Evolutionary conservation across 2,888 invertebrate species (phyloP).

Genomic region (Trichopoda pennipes): DNA sequence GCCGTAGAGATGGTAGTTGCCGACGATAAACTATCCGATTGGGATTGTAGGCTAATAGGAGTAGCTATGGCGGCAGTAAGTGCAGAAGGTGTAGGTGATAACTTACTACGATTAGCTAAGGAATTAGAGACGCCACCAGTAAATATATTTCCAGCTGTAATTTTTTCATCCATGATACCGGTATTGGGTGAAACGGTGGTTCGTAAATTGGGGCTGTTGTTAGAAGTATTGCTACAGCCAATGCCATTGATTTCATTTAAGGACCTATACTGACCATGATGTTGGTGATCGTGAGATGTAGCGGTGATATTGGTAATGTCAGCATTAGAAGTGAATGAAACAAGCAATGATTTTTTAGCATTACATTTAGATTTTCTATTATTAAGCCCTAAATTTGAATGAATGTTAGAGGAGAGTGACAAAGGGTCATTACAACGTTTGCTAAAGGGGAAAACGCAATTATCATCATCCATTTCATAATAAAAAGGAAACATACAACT

Average conservation of each 20-base stretch:
- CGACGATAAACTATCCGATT: slow-evolving; percentile 77
- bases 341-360: slow-evolving; percentile 80
- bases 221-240: slow-evolving; percentile 73
- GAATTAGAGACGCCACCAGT: slow-evolving; percentile 61
- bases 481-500: slow-evolving; percentile 31
- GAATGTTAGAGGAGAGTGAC: slow-evolving; percentile 52
- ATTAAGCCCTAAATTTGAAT: slow-evolving; percentile 58
- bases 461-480: not conserved
- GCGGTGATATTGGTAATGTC: slow-evolving; percentile 72
- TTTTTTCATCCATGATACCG: slow-evolving; percentile 58
- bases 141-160: slow-evolving; percentile 67
- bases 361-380: slow-evolving; percentile 73
- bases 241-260: slow-evolving; percentile 73
- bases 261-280: slow-evolving; percentile 77
- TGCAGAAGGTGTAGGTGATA: slow-evolving; percentile 82
- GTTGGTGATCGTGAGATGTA: slow-evolving; percentile 58
- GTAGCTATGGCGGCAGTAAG: slow-evolving; percentile 71
- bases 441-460: slow-evolving; percentile 53
- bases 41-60: slow-evolving; percentile 56
- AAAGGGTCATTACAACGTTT: slow-evolving; percentile 49
- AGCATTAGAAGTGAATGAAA: slow-evolving; percentile 76
- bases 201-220: slow-evolving; percentile 71
- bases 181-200: slow-evolving; percentile 75
- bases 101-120: slow-evolving; percentile 81
- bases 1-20: slow-evolving; percentile 81